Base-by-base conservation (phyloP, 1,140 invertebrate genomes). In the Pseudachorutes palmiensis region DNA sequence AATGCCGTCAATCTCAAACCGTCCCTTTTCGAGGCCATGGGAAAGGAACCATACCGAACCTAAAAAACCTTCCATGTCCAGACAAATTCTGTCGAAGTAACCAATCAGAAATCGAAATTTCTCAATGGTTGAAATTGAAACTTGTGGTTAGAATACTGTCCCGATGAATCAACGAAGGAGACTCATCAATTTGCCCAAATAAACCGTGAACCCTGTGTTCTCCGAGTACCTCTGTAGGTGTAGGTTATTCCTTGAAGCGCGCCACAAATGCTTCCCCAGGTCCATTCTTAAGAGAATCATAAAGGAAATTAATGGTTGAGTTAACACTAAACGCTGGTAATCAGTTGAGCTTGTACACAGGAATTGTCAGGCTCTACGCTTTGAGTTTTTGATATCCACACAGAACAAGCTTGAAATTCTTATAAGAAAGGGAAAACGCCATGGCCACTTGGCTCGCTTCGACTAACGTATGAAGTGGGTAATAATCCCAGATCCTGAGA, bases 391-490 rank as follows among this genome's bases (percentile, higher is more conserved):
- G 36, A 41, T 9, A 41, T 19, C 36, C 5, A 41, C 36, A 5
- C 36, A 41, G 19, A n/a, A n/a, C n/a, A n/a, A n/a, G 36, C 36
- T 45, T 45, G 36, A 19, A 45, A 45, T 45, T 19, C 36, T 45
- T 45, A n/a, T n/a, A n/a, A n/a, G n/a, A n/a, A n/a, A n/a, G n/a
- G n/a, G n/a, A n/a, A n/a, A n/a, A n/a, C n/a, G n/a, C n/a, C n/a
- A n/a, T n/a, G n/a, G n/a, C n/a, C n/a, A n/a, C n/a, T n/a, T n/a
- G n/a, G n/a, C n/a, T n/a, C n/a, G n/a, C n/a, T n/a, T n/a, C n/a
- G n/a, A n/a, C n/a, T n/a, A n/a, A n/a, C n/a, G n/a, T 45, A 45
- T 45, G 19, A 55, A 55, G 51, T 55, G 51, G 51, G 51, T 26
- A 55, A 55, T 55, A 45, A 45, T 24, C 51, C 12, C 9, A 19